These are phyloP conservation scores for Corella eumyota DNA, from an alignment of 23 tunicate species.

Conservation along the genomic window DNA sequence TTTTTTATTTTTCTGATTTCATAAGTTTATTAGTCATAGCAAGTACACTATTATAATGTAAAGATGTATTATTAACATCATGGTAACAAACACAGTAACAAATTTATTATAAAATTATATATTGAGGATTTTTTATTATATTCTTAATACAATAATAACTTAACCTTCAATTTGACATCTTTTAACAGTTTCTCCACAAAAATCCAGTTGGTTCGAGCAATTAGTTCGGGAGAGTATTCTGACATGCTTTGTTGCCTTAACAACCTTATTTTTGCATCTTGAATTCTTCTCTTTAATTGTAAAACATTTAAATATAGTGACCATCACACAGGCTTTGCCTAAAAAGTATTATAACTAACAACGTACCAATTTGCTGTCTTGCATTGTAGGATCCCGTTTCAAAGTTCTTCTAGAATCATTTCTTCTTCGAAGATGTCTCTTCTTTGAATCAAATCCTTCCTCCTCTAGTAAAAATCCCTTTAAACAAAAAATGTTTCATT, in stretches of 20 bases:
- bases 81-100: too few species aligned
- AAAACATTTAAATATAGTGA: neutral
- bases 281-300: conserved; percentile 10
- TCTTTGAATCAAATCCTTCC: conserved; percentile 25
- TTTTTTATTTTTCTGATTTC: neutral
- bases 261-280: conserved; percentile 17
- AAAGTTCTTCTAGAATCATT: conserved; percentile 20
- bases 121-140: neutral
- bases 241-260: conserved; percentile 68
- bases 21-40: too few species aligned
- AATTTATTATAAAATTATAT: too few species aligned
- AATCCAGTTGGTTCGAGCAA: conserved; percentile 83
- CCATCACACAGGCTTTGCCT: too few species aligned
- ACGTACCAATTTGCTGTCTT: conserved; percentile 40
- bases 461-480: conserved; percentile 19
- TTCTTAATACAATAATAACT: neutral
- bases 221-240: conserved; percentile 65
- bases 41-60: too few species aligned
- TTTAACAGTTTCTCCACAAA: conserved; percentile 68
- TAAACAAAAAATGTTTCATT: too few species aligned
- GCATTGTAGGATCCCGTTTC: conserved; percentile 19
- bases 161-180: conserved; percentile 63
- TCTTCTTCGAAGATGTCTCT: conserved; percentile 18
- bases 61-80: too few species aligned
- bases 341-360: neutral